phyloP scores from a whole-genome alignment of 35 echinoderm and acorn worm genomes.

The Heliocidaris erythrogramma region DNA sequence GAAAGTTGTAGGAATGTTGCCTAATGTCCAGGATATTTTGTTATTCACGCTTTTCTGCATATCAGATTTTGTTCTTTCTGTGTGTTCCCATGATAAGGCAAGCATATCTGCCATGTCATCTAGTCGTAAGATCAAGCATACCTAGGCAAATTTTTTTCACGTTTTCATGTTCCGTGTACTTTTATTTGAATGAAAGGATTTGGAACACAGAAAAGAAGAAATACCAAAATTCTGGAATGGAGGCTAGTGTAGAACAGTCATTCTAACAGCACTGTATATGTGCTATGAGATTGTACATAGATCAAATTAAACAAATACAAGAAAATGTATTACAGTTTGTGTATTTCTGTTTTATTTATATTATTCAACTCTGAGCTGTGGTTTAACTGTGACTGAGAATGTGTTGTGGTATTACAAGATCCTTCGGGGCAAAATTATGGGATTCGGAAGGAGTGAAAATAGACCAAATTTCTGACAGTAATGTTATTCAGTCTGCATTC shows the following conservation, averaged over 20 bases:
- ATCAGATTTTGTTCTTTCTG: background rate
- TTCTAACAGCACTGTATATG: background rate
- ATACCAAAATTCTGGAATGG: too few relatives aligned
- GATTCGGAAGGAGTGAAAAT: too few relatives aligned
- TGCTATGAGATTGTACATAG: constrained; percentile 2
- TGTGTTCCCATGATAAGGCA: background rate
- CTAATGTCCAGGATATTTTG: background rate
- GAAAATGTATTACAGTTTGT: background rate
- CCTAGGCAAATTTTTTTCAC: background rate
- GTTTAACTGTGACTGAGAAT: too few relatives aligned
- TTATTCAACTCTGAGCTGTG: too few relatives aligned
- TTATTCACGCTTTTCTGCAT: background rate
- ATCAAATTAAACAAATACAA: background rate
- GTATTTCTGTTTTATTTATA: background rate
- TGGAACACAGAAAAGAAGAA: background rate
- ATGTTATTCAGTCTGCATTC: too few relatives aligned
- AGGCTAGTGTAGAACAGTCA: background rate
- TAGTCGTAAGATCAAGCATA: background rate
- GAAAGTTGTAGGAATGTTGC: background rate
- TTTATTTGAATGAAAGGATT: background rate
- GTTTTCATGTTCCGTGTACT: background rate
- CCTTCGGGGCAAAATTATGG: too few relatives aligned
- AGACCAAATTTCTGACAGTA: too few relatives aligned
- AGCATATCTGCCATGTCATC: background rate
- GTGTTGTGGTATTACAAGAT: too few relatives aligned